These are phyloP conservation scores for Odontophorus gujanensis DNA, from an alignment of 2,113 vertebrate species.

Conservation along the genomic window DNA sequence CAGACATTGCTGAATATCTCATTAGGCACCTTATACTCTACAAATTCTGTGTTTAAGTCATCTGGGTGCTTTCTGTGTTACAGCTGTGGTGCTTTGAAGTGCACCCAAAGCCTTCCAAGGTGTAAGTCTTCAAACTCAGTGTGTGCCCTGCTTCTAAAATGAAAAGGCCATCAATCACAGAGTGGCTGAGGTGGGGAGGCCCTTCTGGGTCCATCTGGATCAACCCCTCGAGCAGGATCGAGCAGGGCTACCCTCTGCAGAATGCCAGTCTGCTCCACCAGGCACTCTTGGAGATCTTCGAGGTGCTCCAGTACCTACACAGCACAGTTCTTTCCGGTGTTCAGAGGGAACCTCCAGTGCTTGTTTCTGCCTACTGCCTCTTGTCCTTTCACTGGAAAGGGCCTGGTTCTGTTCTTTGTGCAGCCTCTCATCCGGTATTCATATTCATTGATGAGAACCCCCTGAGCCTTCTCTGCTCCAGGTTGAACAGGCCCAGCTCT, in stretches of 20 bases:
- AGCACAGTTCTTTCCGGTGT: not conserved
- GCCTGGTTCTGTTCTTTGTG: not conserved
- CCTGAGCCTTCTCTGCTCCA: not conserved
- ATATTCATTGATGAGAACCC: not conserved
- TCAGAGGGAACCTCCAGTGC: not conserved
- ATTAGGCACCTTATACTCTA: not conserved
- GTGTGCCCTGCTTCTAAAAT: not conserved
- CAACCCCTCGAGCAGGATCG: not conserved
- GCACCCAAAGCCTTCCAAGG: not conserved
- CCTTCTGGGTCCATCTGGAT: not conserved
- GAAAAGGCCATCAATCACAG: not conserved
- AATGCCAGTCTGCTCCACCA: too few relatives aligned
- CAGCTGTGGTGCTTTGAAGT: not conserved
- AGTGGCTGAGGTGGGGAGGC: not conserved
- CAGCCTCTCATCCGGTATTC: not conserved
- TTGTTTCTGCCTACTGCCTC: not conserved
- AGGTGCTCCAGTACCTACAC: not conserved
- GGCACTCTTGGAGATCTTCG: not conserved
- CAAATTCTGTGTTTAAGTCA: not conserved
- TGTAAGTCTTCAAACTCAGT: accelerated
- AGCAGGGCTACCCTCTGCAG: not conserved
- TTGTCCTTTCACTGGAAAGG: not conserved
- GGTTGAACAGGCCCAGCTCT: not conserved
- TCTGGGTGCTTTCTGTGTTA: not conserved
- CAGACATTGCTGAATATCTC: not conserved